Conservation (phyloP, 2,797 vertebrate species). For the Darevskia nairensis region DNA sequence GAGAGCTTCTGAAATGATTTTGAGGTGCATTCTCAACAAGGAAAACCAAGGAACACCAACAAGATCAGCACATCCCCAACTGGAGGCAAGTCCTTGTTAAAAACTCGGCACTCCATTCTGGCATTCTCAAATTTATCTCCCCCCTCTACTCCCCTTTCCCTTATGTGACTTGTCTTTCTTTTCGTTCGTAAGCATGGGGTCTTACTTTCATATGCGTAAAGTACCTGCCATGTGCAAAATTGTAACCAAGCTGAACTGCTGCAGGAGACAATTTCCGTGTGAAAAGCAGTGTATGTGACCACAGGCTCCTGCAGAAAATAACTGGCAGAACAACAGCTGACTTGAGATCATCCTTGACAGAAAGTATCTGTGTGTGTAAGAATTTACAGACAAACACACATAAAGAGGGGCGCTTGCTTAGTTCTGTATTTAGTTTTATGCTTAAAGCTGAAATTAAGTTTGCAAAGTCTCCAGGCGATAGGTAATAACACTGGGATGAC, state of each 20-base stretch:
- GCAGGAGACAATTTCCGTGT: not conserved
- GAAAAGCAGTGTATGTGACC: not conserved
- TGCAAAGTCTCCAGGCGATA: not conserved
- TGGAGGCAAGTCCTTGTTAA: not conserved
- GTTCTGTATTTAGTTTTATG: not conserved
- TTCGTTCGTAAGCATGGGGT: not conserved
- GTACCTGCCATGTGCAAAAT: not conserved
- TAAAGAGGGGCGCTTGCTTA: not conserved
- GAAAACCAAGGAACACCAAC: not conserved
- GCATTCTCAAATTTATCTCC: not conserved
- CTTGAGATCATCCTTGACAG: not conserved
- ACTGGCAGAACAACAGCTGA: not conserved
- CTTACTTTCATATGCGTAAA: not conserved
- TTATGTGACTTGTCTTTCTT: not conserved
- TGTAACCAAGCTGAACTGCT: not conserved
- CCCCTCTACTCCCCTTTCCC: not conserved
- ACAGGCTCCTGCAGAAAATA: not conserved
- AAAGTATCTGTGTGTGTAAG: too few species aligned
- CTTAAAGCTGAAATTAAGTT: not conserved
- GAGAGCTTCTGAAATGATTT: not conserved
- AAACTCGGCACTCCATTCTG: constrained; percentile 10
- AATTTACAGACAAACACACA: not conserved
- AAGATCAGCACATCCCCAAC: not conserved
- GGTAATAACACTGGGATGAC: not conserved
- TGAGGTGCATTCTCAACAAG: not conserved